Conservation (phyloP, 1,140 invertebrate species). For the Aradophagus sp. region DNA sequence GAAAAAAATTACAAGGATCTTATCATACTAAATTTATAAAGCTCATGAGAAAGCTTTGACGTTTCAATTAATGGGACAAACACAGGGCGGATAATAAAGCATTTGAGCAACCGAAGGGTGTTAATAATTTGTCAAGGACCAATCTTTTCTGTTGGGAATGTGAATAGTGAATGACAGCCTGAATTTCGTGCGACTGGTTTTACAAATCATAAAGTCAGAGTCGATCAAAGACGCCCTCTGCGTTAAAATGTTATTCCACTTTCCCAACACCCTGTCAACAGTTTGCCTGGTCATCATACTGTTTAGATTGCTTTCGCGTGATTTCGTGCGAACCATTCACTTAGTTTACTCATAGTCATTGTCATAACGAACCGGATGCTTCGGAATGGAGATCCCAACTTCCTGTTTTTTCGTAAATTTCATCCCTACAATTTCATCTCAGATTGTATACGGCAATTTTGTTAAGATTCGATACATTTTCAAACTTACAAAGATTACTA, state of each 20-base stretch:
- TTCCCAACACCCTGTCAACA: constrained; percentile 25
- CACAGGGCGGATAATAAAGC: constrained; percentile 3
- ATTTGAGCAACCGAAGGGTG: constrained; percentile 6
- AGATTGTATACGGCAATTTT: too few relatives aligned
- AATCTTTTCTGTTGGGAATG: constrained; percentile 11
- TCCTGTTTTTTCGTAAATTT: constrained; percentile 18
- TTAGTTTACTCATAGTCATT: constrained; percentile 51
- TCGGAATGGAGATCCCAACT: constrained; percentile 33
- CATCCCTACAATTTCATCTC: too few relatives aligned
- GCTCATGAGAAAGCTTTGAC: too few relatives aligned
- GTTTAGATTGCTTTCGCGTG: constrained; percentile 45
- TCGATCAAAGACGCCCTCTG: constrained; percentile 4
- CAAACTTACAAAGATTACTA: too few relatives aligned
- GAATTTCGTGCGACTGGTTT: background rate
- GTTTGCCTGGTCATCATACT: constrained; percentile 29
- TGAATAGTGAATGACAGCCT: constrained; percentile 5
- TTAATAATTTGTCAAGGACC: constrained; percentile 12
- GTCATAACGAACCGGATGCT: constrained; percentile 50
- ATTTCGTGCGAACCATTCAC: constrained; percentile 54
- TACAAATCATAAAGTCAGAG: constrained; percentile 2
- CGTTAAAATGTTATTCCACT: constrained; percentile 31
- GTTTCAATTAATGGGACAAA: constrained; percentile 6
- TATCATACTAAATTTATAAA: too few relatives aligned
- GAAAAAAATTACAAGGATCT: too few relatives aligned
- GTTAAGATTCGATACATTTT: too few relatives aligned